Percentiles rank a stretch among this genome's conserved stretches.
Conservation (phyloP, 2,888 invertebrate genomes). For the Muschampia plurimacula region DNA sequence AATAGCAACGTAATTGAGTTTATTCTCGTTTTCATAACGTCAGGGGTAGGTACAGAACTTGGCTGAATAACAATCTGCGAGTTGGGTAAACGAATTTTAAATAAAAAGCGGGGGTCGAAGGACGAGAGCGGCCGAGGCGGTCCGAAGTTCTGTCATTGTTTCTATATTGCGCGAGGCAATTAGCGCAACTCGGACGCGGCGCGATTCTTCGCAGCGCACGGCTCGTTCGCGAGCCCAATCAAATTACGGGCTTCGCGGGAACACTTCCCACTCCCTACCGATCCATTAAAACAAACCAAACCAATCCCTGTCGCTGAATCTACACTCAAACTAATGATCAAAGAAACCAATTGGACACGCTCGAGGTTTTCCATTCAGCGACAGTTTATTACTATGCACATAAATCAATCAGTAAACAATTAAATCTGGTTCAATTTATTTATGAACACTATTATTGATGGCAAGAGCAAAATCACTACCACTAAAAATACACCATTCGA, state of each 20-base stretch:
- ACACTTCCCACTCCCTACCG: too few species aligned
- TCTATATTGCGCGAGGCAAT: conserved; percentile 82
- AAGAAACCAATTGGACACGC: conserved; percentile 47
- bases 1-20: conserved; percentile 73
- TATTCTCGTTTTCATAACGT: conserved; percentile 71
- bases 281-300: too few species aligned
- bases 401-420: conserved; percentile 38
- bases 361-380: conserved; percentile 34
- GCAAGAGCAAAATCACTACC: conserved; percentile 7
- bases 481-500: conserved; percentile 45
- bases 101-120: conserved; percentile 76
- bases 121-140: conserved; percentile 65
- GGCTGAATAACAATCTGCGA: conserved; percentile 78
- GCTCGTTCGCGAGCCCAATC: conserved; percentile 52
- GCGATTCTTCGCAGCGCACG: conserved; percentile 46
- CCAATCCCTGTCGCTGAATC: conserved; percentile 67
- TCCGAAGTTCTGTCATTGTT: conserved; percentile 83
- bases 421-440: not conserved
- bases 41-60: conserved; percentile 61
- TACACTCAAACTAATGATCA: conserved; percentile 73
- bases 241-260: too few species aligned
- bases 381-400: conserved; percentile 40
- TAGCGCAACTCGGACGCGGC: conserved; percentile 74
- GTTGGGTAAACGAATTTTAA: conserved; percentile 81
- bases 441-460: not conserved